Conservation (phyloP, 2,797 vertebrate species). For the Hypotaenidia philippensis region DNA sequence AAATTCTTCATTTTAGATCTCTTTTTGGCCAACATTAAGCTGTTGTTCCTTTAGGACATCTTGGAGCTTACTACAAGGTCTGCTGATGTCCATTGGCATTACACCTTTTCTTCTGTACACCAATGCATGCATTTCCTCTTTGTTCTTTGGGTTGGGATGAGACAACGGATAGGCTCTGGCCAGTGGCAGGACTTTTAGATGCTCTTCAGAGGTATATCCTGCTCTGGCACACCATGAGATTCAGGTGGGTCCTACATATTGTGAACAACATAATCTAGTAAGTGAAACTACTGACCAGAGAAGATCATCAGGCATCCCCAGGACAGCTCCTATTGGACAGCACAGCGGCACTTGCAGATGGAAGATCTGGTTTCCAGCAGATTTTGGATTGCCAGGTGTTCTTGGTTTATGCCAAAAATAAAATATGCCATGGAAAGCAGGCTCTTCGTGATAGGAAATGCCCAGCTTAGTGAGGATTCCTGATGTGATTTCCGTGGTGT, state of each 20-base stretch:
- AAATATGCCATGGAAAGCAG: not conserved
- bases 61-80: not conserved
- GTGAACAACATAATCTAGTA: not conserved
- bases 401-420: not conserved
- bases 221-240: not conserved
- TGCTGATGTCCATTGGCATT: not conserved
- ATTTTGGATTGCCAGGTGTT: not conserved
- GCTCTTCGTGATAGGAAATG: not conserved
- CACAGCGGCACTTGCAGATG: not conserved
- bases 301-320: not conserved
- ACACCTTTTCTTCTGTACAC: accelerated
- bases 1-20: not conserved
- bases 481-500: not conserved
- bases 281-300: not conserved
- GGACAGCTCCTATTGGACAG: not conserved
- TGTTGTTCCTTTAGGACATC: not conserved
- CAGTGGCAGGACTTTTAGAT: not conserved
- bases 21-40: not conserved
- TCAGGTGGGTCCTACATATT: not conserved
- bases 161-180: not conserved
- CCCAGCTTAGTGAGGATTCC: not conserved
- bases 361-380: not conserved
- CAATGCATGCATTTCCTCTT: not conserved
- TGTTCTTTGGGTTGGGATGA: not conserved
- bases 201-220: not conserved